Evolutionary conservation across 2,113 vertebrate species (phyloP).

Genomic region (Rana temporaria): DNA sequence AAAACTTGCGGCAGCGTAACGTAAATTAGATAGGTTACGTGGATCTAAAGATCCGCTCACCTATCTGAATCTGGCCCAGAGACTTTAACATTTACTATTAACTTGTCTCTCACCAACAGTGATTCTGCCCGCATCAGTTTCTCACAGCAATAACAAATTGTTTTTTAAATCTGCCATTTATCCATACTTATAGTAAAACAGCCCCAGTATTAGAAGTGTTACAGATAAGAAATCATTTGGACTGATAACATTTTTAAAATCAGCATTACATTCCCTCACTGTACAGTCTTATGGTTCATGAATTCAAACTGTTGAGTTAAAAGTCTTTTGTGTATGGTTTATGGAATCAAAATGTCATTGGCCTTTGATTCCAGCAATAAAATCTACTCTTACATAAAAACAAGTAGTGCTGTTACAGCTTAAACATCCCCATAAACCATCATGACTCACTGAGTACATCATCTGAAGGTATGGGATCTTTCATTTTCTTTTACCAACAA

Average conservation of each 20-base stretch:
- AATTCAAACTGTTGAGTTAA: conserved; percentile 63
- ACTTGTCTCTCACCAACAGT: no score
- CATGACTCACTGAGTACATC: conserved; percentile 67
- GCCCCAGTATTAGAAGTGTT: no score
- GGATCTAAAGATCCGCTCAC: no score
- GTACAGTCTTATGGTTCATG: background rate
- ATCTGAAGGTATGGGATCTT: conserved; percentile 65
- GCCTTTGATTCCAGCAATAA: conserved; percentile 68
- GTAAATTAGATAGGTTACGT: no score
- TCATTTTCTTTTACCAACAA: conserved; percentile 59
- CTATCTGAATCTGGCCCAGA: no score
- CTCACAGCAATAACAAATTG: no score
- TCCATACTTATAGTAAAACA: no score
- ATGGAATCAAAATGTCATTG: conserved; percentile 67
- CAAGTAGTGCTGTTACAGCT: conserved; percentile 65
- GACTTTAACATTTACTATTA: no score
- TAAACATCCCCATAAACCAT: conserved; percentile 69
- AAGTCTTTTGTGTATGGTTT: conserved; percentile 63
- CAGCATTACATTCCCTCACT: background rate
- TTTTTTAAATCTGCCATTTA: no score
- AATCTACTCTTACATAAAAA: conserved; percentile 67
- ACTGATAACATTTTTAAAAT: background rate
- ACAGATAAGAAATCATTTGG: no score
- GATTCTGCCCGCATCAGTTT: no score
- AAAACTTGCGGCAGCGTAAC: no score